A percentile compares a stretch with the other conserved stretches of the same genome.
phyloP scores from a whole-genome alignment of 2,888 invertebrate species.

The Synergus umbraculus region DNA sequence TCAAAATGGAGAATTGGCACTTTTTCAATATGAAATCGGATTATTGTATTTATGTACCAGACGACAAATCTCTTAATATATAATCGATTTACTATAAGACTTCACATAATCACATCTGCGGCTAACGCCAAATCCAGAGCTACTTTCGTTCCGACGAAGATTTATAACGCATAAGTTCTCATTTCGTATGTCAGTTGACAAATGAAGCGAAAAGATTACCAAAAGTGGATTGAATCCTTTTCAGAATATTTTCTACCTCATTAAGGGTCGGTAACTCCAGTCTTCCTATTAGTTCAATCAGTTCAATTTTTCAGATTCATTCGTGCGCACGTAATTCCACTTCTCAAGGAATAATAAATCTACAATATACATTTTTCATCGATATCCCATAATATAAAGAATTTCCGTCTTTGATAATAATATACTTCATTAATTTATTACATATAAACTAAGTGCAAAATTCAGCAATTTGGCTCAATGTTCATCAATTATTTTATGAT shows the following conservation, averaged over 20 bases:
- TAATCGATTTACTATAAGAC: background rate
- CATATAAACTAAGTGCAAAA: too few species aligned
- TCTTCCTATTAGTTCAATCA: background rate
- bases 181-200: background rate
- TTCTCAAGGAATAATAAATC: background rate
- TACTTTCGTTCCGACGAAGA: background rate
- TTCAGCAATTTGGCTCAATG: too few species aligned
- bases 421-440: too few species aligned
- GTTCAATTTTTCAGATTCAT: conserved; percentile 1
- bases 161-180: background rate
- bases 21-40: background rate
- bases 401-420: too few species aligned
- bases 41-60: background rate
- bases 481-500: too few species aligned
- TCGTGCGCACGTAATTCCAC: background rate
- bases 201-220: conserved; percentile 6
- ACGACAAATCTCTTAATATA: background rate
- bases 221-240: conserved; percentile 15
- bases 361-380: background rate
- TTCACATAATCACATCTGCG: conserved; percentile 13
- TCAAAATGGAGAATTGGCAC: too few species aligned
- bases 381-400: background rate
- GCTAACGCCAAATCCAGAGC: background rate
- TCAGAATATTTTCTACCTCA: conserved; percentile 31
- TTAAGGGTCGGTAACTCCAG: background rate